phyloP scores from a whole-genome alignment of 2,888 invertebrate species.

The Agrochola macilenta region DNA sequence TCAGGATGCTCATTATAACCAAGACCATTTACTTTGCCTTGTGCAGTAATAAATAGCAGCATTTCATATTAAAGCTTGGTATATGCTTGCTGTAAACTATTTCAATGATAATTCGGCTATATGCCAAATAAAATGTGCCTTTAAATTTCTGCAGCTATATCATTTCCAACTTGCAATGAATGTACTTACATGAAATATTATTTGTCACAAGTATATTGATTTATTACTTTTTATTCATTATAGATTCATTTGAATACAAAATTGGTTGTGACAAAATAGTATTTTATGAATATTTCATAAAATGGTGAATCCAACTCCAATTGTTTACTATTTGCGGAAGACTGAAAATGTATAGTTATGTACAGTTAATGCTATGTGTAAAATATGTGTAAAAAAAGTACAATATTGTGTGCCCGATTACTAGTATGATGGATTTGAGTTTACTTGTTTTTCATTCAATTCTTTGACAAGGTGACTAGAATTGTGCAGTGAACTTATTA shows the following conservation, averaged over 20 bases:
- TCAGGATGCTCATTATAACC: conserved; percentile 89
- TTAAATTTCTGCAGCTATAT: conserved; percentile 71
- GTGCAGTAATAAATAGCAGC: conserved; percentile 68
- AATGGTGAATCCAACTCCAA: conserved; percentile 64
- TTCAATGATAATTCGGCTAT: conserved; percentile 66
- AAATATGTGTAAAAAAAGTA: conserved; percentile 83
- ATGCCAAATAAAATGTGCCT: conserved; percentile 84
- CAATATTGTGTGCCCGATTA: conserved; percentile 80
- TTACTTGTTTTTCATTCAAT: conserved; percentile 60
- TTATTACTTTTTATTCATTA: too few relatives aligned
- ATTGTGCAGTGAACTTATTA: conserved; percentile 50
- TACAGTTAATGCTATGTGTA: conserved; percentile 82
- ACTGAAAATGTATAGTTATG: conserved; percentile 84
- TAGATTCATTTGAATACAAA: conserved; percentile 37
- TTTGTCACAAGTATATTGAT: conserved; percentile 72
- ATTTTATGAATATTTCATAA: conserved; percentile 70
- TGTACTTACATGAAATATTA: conserved; percentile 74
- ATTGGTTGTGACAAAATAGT: conserved; percentile 77
- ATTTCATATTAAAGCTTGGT: conserved; percentile 43
- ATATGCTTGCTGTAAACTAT: conserved; percentile 40
- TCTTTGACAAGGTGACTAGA: conserved; percentile 65
- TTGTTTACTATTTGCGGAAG: conserved; percentile 78
- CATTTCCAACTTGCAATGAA: conserved; percentile 66
- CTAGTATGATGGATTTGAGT: conserved; percentile 70
- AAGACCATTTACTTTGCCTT: conserved; percentile 75